phyloP scores from a whole-genome alignment of 2,888 invertebrate species.

The Scaptomyza reducta region DNA sequence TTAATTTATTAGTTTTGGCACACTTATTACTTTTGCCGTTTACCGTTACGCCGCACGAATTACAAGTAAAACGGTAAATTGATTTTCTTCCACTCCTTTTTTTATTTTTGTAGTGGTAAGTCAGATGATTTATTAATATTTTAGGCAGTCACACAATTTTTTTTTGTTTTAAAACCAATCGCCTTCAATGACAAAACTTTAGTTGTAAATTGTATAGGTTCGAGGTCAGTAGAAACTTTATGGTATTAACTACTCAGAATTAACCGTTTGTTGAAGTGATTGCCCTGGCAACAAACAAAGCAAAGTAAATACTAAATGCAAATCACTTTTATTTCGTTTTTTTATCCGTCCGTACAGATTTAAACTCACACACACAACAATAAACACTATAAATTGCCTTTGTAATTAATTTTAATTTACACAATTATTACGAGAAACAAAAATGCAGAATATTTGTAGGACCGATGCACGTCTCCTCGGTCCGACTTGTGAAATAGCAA shows the following conservation, averaged over 20 bases:
- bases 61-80: constrained; percentile 19
- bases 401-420: constrained; percentile 40
- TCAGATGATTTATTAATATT: constrained; percentile 26
- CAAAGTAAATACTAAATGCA: constrained; percentile 14
- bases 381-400: constrained; percentile 17
- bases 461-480: constrained; percentile 28
- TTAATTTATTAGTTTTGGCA: constrained; percentile 16
- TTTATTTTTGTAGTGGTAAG: constrained; percentile 2
- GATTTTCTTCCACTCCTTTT: background rate
- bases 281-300: constrained; percentile 22
- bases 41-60: constrained; percentile 50
- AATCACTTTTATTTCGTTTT: constrained; percentile 18
- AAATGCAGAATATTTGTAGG: constrained; percentile 1
- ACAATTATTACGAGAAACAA: constrained; percentile 43
- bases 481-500: constrained; percentile 38
- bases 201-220: constrained; percentile 51
- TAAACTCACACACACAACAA: constrained; percentile 10
- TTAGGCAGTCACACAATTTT: constrained; percentile 24
- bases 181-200: constrained; percentile 37
- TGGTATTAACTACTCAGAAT: constrained; percentile 27
- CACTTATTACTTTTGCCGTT: constrained; percentile 38
- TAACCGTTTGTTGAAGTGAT: constrained; percentile 56
- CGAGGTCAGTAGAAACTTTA: constrained; percentile 56
- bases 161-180: background rate
- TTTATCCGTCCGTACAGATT: background rate